A percentile compares a stretch with the other conserved stretches of the same genome.
Evolutionary conservation across 2,797 vertebrate genomes (phyloP).

Genomic region (Babyrousa celebensis): DNA sequence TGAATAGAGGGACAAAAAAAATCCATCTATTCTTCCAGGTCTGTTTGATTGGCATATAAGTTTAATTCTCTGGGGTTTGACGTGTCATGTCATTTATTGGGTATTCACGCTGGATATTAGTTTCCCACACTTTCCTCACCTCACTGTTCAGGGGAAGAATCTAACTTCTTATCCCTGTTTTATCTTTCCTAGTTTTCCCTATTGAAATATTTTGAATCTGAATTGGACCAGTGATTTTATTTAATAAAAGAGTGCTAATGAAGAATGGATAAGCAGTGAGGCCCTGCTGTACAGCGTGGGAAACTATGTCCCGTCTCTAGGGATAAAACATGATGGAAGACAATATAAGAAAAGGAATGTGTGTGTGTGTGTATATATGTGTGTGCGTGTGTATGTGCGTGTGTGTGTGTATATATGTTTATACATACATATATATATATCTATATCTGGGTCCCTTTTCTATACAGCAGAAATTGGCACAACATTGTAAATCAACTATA

Average conservation of each 20-base stretch:
- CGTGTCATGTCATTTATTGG: not conserved
- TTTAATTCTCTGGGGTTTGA: not conserved
- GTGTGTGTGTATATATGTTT: too few species aligned
- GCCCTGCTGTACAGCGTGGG: too few species aligned
- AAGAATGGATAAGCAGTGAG: too few species aligned
- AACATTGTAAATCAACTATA: too few species aligned
- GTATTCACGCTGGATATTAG: accelerated
- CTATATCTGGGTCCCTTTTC: too few species aligned
- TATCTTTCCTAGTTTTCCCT: constrained; percentile 72
- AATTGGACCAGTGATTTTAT: constrained; percentile 71
- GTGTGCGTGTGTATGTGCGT: too few species aligned
- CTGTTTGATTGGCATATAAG: not conserved
- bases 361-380: too few species aligned
- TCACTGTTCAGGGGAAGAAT: constrained; percentile 64
- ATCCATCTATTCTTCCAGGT: constrained; percentile 45
- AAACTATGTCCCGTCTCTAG: too few species aligned
- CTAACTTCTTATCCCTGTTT: constrained; percentile 53
- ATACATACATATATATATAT: too few species aligned
- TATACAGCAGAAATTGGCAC: too few species aligned
- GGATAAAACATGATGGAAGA: too few species aligned
- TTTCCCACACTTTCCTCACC: not conserved
- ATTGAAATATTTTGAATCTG: constrained; percentile 69
- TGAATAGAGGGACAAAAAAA: not conserved
- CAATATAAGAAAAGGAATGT: too few species aligned
- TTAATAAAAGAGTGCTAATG: constrained; percentile 79